Conservation (phyloP, 2,797 vertebrate genomes). For the Loriculus beryllinus region DNA sequence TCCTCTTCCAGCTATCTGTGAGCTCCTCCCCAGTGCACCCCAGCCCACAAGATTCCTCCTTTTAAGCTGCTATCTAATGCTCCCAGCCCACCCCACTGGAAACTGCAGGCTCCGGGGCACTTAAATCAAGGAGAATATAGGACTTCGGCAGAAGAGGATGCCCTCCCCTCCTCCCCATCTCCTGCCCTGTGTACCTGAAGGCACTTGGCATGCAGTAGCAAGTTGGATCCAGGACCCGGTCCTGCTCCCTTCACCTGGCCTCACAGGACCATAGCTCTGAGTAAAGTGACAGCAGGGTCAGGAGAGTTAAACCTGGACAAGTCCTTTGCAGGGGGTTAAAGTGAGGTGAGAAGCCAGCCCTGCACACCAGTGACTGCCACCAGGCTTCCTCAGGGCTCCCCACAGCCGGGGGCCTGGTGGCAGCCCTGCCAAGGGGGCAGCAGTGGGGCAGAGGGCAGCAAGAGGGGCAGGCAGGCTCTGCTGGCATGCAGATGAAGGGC, state of each 20-base stretch:
- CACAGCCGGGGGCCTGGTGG: accelerated
- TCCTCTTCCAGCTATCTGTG: not conserved
- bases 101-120: not conserved
- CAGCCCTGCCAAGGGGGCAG: not conserved
- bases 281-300: not conserved
- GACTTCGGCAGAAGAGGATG: not conserved
- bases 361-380: accelerated
- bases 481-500: accelerated
- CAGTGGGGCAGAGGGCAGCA: not conserved
- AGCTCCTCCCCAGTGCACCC: not conserved
- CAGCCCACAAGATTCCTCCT: not conserved
- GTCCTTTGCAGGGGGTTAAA: not conserved
- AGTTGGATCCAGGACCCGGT: not conserved
- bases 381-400: not conserved
- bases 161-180: not conserved
- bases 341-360: not conserved
- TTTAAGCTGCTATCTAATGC: not conserved
- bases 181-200: not conserved
- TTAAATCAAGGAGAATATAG: accelerated
- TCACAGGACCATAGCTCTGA: not conserved
- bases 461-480: not conserved
- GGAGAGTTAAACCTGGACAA: not conserved
- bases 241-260: not conserved
- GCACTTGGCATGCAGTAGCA: not conserved
- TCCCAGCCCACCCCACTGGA: not conserved